Conservation (phyloP, 2,113 vertebrate species). For the Dicerorhinus sumatrensis region DNA sequence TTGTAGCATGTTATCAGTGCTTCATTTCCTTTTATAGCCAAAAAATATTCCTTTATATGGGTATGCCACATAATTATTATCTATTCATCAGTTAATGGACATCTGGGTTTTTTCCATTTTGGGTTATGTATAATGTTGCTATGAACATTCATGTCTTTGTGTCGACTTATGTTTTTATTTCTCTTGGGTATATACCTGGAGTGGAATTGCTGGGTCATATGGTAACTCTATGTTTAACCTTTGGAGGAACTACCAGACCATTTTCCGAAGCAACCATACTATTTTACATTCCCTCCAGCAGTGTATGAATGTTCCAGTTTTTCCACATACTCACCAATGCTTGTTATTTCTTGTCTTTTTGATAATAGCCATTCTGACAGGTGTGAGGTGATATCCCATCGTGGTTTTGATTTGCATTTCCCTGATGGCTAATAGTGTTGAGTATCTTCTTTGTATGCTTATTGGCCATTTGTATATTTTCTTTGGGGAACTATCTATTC, state of each 20-base stretch:
- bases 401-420: neutral
- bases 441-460: neutral
- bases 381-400: neutral
- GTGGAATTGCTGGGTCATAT: neutral
- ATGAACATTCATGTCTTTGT: neutral
- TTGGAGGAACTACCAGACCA: neutral
- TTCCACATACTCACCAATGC: neutral
- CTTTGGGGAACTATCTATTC: neutral
- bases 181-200: neutral
- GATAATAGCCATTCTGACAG: neutral
- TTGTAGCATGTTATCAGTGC: neutral
- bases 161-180: neutral
- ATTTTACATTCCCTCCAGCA: neutral
- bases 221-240: neutral
- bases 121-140: neutral
- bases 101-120: neutral
- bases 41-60: neutral
- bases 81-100: neutral
- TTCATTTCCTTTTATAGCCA: slow-evolving; percentile 2
- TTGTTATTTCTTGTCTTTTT: neutral
- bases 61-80: neutral
- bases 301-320: neutral
- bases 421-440: neutral
- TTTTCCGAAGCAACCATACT: neutral
- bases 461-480: neutral